phyloP scores from a whole-genome alignment of 2,888 invertebrate genomes.

The Drosophila nr. perissopoda region DNA sequence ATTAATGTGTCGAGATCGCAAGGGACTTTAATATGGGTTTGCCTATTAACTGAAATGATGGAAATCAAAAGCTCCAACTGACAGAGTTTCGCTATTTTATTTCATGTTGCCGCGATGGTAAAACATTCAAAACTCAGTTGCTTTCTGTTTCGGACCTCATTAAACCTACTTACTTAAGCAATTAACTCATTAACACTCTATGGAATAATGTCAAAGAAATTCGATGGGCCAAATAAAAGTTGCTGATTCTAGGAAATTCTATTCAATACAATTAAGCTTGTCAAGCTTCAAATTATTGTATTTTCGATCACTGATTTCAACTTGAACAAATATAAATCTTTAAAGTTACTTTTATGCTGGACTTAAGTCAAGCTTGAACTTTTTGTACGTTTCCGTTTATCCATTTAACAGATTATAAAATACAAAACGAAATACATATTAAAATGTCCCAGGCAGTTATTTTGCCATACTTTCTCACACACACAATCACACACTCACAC shows the following conservation, averaged over 20 bases:
- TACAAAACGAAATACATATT: background rate
- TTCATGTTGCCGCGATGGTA: background rate
- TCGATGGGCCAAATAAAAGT: background rate
- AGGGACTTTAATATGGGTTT: background rate
- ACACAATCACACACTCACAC: background rate
- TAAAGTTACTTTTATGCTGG: background rate
- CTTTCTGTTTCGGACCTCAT: constrained; percentile 6
- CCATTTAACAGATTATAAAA: background rate
- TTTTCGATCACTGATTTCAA: background rate
- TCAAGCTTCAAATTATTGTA: background rate
- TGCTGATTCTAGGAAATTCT: background rate
- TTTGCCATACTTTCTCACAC: background rate
- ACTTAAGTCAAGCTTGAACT: background rate
- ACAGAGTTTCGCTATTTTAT: background rate
- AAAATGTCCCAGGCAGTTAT: background rate
- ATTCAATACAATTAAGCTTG: background rate
- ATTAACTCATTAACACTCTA: constrained; percentile 15
- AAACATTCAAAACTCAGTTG: background rate
- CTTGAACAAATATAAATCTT: background rate
- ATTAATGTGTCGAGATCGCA: constrained; percentile 1
- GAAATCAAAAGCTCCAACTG: background rate
- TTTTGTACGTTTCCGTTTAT: background rate
- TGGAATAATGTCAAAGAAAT: background rate
- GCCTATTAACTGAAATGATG: background rate
- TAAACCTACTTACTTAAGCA: constrained; percentile 15